Percentiles rank a stretch among this genome's conserved stretches.
Evolutionary conservation across 2,113 vertebrate species (phyloP).

Genomic region (Pontoporia blainvillei): DNA sequence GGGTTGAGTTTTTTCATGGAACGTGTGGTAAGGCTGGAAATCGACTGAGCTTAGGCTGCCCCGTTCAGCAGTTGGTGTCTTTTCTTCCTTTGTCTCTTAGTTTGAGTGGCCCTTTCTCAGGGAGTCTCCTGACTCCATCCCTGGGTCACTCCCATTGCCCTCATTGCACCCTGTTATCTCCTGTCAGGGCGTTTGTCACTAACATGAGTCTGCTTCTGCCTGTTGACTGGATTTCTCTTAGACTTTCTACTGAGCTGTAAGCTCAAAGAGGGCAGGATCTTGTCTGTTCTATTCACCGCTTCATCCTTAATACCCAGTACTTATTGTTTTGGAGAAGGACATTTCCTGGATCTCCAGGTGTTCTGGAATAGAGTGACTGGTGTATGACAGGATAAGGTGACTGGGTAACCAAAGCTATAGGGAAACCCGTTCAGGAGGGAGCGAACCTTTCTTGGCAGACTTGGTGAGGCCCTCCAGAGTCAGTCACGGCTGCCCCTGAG

Average conservation of each 20-base stretch:
- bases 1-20: too few species aligned
- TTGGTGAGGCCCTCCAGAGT: neutral
- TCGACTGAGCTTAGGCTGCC: neutral
- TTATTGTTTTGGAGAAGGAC: too few species aligned
- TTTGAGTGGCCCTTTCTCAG: neutral
- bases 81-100: neutral
- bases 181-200: neutral
- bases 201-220: accelerated
- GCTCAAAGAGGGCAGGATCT: neutral
- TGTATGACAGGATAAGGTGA: neutral
- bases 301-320: neutral
- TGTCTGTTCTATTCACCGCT: neutral
- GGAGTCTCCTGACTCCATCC: neutral
- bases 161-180: accelerated
- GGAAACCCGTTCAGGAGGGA: neutral
- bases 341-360: neutral
- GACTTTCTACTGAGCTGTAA: neutral
- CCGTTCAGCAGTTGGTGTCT: neutral
- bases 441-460: accelerated
- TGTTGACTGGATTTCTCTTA: neutral
- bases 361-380: neutral
- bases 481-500: accelerated
- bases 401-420: too few species aligned
- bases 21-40: accelerated
- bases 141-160: accelerated